Percentiles rank a stretch among this genome's conserved stretches.
Evolutionary conservation across 1,140 invertebrate species (phyloP).

Genomic region (Microplitis mediator): DNA sequence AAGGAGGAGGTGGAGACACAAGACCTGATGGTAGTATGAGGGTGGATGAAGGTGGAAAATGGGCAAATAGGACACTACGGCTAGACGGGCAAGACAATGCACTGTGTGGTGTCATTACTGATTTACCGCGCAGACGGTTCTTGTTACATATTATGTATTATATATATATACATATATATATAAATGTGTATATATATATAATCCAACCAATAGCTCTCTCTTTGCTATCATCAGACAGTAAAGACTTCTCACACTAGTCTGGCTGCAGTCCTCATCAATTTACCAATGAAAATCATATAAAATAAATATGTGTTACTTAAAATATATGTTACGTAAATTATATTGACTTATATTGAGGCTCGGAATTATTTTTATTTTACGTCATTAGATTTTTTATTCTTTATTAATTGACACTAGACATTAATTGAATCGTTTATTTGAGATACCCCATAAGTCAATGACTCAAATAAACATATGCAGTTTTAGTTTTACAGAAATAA

Average conservation of each 20-base stretch:
- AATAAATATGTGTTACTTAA: too few species aligned
- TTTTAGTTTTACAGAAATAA: too few species aligned
- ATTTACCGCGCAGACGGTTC: slow-evolving; percentile 34
- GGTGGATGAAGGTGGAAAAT: slow-evolving; percentile 40
- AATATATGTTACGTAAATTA: too few species aligned
- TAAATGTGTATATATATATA: background rate
- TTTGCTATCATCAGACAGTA: background rate
- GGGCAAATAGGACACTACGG: slow-evolving; percentile 44
- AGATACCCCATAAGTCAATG: too few species aligned
- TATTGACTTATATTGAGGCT: too few species aligned
- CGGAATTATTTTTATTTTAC: too few species aligned
- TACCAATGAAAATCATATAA: too few species aligned
- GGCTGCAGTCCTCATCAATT: background rate
- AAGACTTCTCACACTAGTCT: background rate
- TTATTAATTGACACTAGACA: too few species aligned
- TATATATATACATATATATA: background rate
- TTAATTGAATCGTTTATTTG: too few species aligned
- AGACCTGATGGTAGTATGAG: slow-evolving; percentile 17
- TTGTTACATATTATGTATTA: slow-evolving; percentile 3
- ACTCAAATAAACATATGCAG: too few species aligned
- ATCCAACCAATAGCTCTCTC: background rate
- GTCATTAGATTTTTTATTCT: too few species aligned
- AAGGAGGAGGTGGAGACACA: background rate
- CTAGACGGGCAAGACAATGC: slow-evolving; percentile 41
- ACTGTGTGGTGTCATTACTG: slow-evolving; percentile 38